Evolutionary conservation across 2,797 vertebrate genomes (phyloP).

Genomic region (Gambusia yucatana): DNA sequence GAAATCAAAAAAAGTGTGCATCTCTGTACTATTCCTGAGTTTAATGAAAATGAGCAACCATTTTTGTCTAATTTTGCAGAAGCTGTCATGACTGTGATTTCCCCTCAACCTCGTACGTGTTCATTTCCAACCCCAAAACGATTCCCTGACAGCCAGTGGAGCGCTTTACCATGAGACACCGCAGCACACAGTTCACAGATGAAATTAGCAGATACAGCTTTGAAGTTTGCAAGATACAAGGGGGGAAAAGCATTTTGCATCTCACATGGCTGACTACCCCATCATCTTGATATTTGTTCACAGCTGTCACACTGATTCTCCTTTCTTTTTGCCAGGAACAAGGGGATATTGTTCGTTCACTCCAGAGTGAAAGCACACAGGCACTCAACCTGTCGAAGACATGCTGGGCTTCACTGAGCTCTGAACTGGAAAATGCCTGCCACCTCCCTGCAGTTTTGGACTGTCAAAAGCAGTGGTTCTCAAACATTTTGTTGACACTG

Average conservation of each 20-base stretch:
- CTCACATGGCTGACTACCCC: conserved; percentile 65
- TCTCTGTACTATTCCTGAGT: conserved; percentile 3
- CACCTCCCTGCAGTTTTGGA: conserved; percentile 66
- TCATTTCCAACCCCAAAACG: conserved; percentile 34
- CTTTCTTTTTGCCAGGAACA: conserved; percentile 62
- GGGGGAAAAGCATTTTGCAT: conserved; percentile 51
- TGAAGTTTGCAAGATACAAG: conserved; percentile 65
- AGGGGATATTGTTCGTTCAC: conserved; percentile 71
- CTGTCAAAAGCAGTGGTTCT: conserved; percentile 54
- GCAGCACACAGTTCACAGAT: conserved; percentile 56
- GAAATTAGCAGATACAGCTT: conserved; percentile 73
- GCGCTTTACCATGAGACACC: conserved; percentile 59
- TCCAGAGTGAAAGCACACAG: conserved; percentile 74
- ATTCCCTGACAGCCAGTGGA: conserved; percentile 45
- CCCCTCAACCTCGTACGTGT: conserved; percentile 28
- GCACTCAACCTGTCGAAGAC: conserved; percentile 78
- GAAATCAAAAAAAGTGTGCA: conserved; percentile 8
- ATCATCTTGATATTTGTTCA: conserved; percentile 71
- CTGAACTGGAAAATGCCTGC: conserved; percentile 71
- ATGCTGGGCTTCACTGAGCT: conserved; percentile 66
- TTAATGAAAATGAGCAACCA: conserved; percentile 12
- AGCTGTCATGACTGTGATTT: conserved; percentile 6
- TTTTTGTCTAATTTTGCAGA: conserved; percentile 14
- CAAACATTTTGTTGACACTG: conserved; percentile 62
- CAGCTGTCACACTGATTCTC: conserved; percentile 71